phyloP scores from a whole-genome alignment of 2,797 vertebrate species.

The Phrynocephalus vlangalii region DNA sequence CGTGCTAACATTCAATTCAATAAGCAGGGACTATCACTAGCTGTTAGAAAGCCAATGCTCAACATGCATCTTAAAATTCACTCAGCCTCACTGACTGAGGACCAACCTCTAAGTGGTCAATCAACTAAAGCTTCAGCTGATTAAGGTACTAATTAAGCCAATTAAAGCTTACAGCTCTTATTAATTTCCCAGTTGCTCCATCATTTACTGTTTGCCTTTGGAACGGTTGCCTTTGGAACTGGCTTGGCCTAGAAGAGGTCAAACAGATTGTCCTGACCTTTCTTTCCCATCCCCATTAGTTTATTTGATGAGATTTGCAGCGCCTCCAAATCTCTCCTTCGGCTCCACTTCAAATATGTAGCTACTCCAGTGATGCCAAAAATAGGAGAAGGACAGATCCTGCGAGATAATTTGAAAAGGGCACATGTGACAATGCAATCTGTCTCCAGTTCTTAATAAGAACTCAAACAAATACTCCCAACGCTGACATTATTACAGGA shows the following conservation, averaged over 20 bases:
- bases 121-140: slow-evolving; percentile 11
- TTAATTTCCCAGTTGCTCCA: slow-evolving; percentile 42
- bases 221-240: slow-evolving; percentile 26
- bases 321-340: slow-evolving; percentile 56
- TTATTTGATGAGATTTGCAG: slow-evolving; percentile 35
- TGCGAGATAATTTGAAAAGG: slow-evolving; percentile 42
- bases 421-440: slow-evolving; percentile 47
- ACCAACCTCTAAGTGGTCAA: not conserved
- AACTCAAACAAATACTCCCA: slow-evolving; percentile 5
- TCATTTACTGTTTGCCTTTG: slow-evolving; percentile 51
- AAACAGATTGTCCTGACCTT: slow-evolving; percentile 39
- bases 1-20: not conserved
- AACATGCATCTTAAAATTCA: not conserved
- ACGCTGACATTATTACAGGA: not conserved
- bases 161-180: not conserved
- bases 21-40: not conserved
- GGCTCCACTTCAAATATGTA: slow-evolving; percentile 37
- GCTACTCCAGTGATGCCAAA: slow-evolving; percentile 23
- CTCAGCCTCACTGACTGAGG: not conserved
- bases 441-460: slow-evolving; percentile 42
- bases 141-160: slow-evolving; percentile 8
- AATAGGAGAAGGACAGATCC: slow-evolving; percentile 46
- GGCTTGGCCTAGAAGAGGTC: slow-evolving; percentile 15
- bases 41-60: not conserved
- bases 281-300: slow-evolving; percentile 33